Percentiles rank a stretch among this genome's conserved stretches.
These are phyloP conservation scores for Araneus ventricosus DNA, from an alignment of 1,140 invertebrate species.

Conservation along the genomic window DNA sequence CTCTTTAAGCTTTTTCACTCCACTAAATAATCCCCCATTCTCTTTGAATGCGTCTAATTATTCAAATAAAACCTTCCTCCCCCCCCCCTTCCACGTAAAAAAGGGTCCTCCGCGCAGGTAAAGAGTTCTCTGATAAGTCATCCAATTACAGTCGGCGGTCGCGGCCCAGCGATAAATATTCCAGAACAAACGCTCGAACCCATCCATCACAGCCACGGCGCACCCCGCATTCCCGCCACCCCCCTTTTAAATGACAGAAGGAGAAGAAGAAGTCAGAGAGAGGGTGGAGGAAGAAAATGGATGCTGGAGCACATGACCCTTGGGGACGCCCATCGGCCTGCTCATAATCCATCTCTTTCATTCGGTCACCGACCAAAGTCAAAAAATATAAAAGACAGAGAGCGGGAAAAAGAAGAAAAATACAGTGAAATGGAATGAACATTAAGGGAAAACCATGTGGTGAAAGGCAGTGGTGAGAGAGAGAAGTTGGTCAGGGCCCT, in stretches of 20 bases:
- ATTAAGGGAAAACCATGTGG: slow-evolving; percentile 41
- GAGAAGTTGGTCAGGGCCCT: neutral
- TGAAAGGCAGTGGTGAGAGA: neutral
- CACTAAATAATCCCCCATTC: slow-evolving; percentile 42
- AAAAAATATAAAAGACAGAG: slow-evolving; percentile 35
- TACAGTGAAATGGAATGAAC: slow-evolving; percentile 50
- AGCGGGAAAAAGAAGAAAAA: neutral
- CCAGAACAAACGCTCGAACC: slow-evolving; percentile 58
- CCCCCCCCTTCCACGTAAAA: neutral
- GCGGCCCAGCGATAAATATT: slow-evolving; percentile 64
- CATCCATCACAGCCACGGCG: slow-evolving; percentile 49
- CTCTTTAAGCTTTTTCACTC: slow-evolving; percentile 42
- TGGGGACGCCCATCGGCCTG: slow-evolving; percentile 61
- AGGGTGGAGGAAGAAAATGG: slow-evolving; percentile 56
- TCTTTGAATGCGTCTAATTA: slow-evolving; percentile 42
- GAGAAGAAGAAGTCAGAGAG: neutral
- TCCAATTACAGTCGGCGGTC: slow-evolving; percentile 67
- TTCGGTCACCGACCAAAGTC: slow-evolving; percentile 48
- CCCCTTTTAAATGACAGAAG: slow-evolving; percentile 37
- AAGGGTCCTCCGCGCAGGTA: neutral
- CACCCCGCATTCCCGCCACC: neutral
- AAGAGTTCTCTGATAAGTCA: slow-evolving; percentile 66
- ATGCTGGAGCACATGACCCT: slow-evolving; percentile 62
- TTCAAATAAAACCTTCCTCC: slow-evolving; percentile 47
- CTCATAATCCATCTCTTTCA: slow-evolving; percentile 75